These are phyloP conservation scores for Gila robusta DNA, from an alignment of 2,797 vertebrate species.

Conservation along the genomic window DNA sequence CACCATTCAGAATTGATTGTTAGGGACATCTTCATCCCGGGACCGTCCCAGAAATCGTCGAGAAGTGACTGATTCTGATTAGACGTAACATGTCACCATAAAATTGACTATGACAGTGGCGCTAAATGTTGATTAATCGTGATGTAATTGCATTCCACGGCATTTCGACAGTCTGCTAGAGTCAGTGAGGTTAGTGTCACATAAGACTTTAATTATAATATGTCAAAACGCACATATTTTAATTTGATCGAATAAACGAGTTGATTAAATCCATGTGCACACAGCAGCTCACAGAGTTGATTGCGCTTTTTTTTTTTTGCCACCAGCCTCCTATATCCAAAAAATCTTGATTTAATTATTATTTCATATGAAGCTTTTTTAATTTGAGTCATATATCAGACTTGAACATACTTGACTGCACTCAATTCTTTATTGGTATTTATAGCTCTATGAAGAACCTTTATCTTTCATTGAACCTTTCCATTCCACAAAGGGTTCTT, in stretches of 20 bases:
- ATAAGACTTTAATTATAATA: constrained; percentile 63
- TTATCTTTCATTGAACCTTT: not conserved
- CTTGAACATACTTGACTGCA: not conserved
- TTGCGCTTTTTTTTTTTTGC: constrained; percentile 12
- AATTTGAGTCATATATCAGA: not conserved
- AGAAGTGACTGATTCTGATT: constrained; percentile 52
- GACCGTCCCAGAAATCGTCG: not conserved
- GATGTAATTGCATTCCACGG: constrained; percentile 31
- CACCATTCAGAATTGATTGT: constrained; percentile 39
- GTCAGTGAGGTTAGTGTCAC: constrained; percentile 57
- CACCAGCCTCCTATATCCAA: not conserved
- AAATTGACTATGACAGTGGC: constrained; percentile 50
- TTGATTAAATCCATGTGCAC: constrained; percentile 54
- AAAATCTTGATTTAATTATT: constrained; percentile 21
- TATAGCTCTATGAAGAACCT: not conserved
- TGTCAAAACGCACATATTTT: constrained; percentile 56
- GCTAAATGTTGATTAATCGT: constrained; percentile 54
- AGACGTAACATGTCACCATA: constrained; percentile 35
- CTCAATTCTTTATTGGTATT: not conserved
- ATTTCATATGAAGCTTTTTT: not conserved
- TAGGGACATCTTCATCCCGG: constrained; percentile 7
- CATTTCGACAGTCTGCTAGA: constrained; percentile 44
- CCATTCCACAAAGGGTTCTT: not conserved
- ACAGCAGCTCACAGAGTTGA: constrained; percentile 24
- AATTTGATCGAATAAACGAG: constrained; percentile 62